phyloP scores from a whole-genome alignment of 64 coral and sea anemone genomes.

The Exaiptasia diaphana region DNA sequence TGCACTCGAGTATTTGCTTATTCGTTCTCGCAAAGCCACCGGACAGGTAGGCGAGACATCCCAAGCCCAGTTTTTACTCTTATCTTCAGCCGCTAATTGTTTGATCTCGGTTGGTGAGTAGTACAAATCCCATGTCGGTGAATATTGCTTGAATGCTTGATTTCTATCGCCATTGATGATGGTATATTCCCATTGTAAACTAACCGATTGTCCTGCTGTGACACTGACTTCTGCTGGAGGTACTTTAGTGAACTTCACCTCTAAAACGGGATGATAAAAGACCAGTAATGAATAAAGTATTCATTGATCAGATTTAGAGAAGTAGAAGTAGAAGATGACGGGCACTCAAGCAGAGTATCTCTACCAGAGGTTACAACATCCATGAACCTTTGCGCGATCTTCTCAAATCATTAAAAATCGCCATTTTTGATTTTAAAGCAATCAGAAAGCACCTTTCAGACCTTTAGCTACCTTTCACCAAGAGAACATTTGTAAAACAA shows the following conservation, averaged over 20 bases:
- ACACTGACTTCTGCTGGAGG: neutral
- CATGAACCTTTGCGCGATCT: neutral
- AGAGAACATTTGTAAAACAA: too few relatives aligned
- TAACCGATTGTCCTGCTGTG: neutral
- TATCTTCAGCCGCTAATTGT: neutral
- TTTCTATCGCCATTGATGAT: neutral
- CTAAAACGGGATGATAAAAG: neutral
- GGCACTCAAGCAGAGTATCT: neutral
- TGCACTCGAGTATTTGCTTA: neutral
- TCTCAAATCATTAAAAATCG: neutral
- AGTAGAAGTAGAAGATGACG: neutral
- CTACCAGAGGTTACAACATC: neutral
- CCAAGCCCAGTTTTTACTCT: neutral
- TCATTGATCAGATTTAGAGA: neutral
- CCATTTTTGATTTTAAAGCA: neutral
- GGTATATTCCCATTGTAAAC: slow-evolving; percentile 1
- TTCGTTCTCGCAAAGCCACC: neutral
- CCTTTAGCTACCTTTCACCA: too few relatives aligned
- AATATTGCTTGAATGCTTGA: neutral
- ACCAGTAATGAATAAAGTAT: neutral
- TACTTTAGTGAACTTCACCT: neutral
- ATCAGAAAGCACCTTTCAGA: too few relatives aligned
- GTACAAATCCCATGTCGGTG: neutral
- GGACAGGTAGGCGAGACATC: neutral
- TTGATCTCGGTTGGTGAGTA: too few relatives aligned